Base-by-base conservation (phyloP, 2,888 invertebrate species). In the Metallyticus violacea region DNA sequence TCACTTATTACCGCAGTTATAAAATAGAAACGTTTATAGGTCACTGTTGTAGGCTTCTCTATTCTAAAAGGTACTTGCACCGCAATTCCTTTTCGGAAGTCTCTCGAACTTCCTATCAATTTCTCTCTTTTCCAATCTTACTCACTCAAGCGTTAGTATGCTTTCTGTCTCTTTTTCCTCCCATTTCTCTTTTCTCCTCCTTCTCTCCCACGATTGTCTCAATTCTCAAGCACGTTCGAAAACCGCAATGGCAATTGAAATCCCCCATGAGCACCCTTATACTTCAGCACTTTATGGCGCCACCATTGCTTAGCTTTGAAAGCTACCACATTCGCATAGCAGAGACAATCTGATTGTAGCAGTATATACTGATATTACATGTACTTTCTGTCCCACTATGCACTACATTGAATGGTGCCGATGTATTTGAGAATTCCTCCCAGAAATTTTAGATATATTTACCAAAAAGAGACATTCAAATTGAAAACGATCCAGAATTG, bases 241-340 rank as follows among this genome's bases (percentile, higher is more conserved):
- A 83, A 86, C 86, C 86, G 83, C 86, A 81, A 83, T 83, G 79
- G 86, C 86, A 86, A 86, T 86, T 86, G 82, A 83, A 86, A 83
- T 79, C 83, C 86, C 86, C 86, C 83, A 62, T 79, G 83, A 86
- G 79, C 79, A 79, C 86, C 79, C 78, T 86, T 78, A 77, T 62
- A 83, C 29, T 15, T 82, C 82, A 40, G 7, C 79, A 79, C 83
- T 86, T 86, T 86, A 86, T 86, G 86, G 83, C 78, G 77, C 26
- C 81, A 40, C 82, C 30, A 83, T 82, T 26, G 77, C 77, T 77
- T 77, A 77, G 83, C 83, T 77, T 77, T 62, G 77, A 7, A 28
- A 26, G n/a, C 79, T 62, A 62, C 9, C 9, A 15, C 40, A 62
- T 62, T 62, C 40, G 40, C 22, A 62, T 22, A 15, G 40, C 40